Evolutionary conservation across 1,140 invertebrate species (phyloP), one percentile per base, ranked within the genome.

Genomic region (Apis laboriosa): DNA sequence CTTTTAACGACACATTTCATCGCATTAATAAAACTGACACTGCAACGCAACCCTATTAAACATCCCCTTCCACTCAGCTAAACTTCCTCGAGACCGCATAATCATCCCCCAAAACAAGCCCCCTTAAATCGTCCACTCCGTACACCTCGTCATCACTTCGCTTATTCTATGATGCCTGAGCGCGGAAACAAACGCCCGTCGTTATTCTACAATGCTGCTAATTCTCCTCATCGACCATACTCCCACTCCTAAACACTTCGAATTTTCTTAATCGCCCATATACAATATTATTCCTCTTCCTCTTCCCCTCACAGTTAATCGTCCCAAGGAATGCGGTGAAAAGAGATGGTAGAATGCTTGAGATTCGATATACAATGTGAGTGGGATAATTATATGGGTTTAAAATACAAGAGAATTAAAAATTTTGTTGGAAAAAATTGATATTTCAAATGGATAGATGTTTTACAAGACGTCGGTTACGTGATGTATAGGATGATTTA

Each of bases 91-190:
- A 55, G 28, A n/a, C 51, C n/a, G 70, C 51, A 55, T 28, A 72
- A 72, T 72, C 51, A 55, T 72, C 70, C 51, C 49, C 34, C 70
- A 43, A 72, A 72, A 72, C 51, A 72, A 71, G n/a, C 70, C 51
- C 34, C n/a, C 43, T 70, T 21, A 51, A 71, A 71, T 28, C 13
- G 70, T 24, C 51, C 49, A 28, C n/a, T 17, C 17, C 28, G 8
- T 49, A 49, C 49, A 7, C 49, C 4, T 49, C 64, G 64, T 24
- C 66, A 9, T 55, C 51, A 55, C 68, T 71, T 71, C 49, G 17
- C 49, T n/a, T 70, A 24, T 70, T 1, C 68, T 9, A 12, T 19
- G 21, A 0, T 43, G 34, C 5, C 34, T 7, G 34, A 43, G 34
- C 43, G 15, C 12, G 1, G 9, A 2, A 19, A 24, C 68, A 11